Conservation (phyloP, 2,888 invertebrate genomes). For the Phaedon cochleariae region DNA sequence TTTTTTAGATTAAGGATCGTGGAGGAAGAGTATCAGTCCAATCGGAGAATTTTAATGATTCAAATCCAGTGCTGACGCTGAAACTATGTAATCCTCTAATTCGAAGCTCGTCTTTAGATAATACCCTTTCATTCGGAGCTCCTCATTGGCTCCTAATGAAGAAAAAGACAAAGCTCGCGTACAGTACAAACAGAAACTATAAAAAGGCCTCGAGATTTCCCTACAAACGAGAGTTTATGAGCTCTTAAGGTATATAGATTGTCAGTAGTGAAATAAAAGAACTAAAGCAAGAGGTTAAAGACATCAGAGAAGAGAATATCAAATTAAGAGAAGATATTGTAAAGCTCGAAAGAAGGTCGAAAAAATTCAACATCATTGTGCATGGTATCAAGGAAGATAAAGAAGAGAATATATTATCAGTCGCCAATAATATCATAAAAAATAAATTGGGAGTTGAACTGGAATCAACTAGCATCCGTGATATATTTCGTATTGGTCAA, state of each 20-base stretch:
- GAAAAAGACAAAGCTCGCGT: slow-evolving; percentile 44
- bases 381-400: too few species aligned
- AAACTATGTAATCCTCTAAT: slow-evolving; percentile 47
- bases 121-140: slow-evolving; percentile 35
- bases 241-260: slow-evolving; percentile 44
- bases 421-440: too few species aligned
- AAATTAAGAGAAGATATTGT: too few species aligned
- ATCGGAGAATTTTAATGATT: slow-evolving; percentile 46
- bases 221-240: slow-evolving; percentile 37
- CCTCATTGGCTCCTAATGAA: slow-evolving; percentile 44
- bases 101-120: slow-evolving; percentile 41
- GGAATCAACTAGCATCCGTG: too few species aligned
- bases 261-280: slow-evolving; percentile 27
- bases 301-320: too few species aligned
- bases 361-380: too few species aligned
- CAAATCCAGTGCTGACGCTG: slow-evolving; percentile 44
- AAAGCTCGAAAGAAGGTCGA: too few species aligned
- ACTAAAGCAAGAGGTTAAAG: too few species aligned
- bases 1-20: background rate
- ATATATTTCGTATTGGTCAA: too few species aligned
- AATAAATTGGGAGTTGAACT: too few species aligned
- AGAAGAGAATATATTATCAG: too few species aligned
- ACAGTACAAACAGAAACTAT: slow-evolving; percentile 42
- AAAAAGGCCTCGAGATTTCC: slow-evolving; percentile 42
- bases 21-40: slow-evolving; percentile 19